Base-by-base conservation (phyloP, 2,888 invertebrate genomes). In the Machimus rusticus region DNA sequence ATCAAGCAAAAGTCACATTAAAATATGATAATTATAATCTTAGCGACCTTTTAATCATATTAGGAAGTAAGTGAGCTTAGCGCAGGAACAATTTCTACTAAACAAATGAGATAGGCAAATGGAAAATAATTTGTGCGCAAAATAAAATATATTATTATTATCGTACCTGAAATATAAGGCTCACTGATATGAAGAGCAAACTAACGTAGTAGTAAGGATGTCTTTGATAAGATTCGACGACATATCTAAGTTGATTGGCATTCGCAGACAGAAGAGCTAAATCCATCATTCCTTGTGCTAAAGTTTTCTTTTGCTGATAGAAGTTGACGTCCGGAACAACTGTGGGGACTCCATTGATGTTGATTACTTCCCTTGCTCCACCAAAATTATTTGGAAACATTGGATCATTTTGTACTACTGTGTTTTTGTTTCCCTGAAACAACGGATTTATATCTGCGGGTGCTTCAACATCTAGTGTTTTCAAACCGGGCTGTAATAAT, bases 201-300 rank as follows among this genome's bases (percentile, higher is more conserved):
- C 97, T 96, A 23, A 96, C 94, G 91, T 95, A 95, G 93, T 94
- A 98, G 92, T 97, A 98, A 0, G 96, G 96, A 92, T 97, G 96
- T 0, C 93, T 90, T 1, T 92, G 92, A 79, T 94, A 95, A 0
- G 95, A 95, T 90, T 96, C 96, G 85, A 97, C 91, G 43, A 98
- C 96, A 92, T 97, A 97, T 90, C 97, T 95, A 87, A 98, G 94
- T 91, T 98, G 98, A 93, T 97, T 97, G 4, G 97, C 97, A 93
- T 98, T 98, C 0, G 98, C 97, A 0, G 97, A 97, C 74, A 98
- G 94, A 37, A 98, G 93, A 0, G 98, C 98, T 89, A 98, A 93
- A 92, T 98, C 98, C 97, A 98, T 97, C 97, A 98, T 97, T 5
- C 98, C 98, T 91, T 98, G 97, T 0, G 98, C 97, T 39, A 98